phyloP scores from a whole-genome alignment of 2,113 vertebrate genomes.

The Paradoxurus hermaphroditus region DNA sequence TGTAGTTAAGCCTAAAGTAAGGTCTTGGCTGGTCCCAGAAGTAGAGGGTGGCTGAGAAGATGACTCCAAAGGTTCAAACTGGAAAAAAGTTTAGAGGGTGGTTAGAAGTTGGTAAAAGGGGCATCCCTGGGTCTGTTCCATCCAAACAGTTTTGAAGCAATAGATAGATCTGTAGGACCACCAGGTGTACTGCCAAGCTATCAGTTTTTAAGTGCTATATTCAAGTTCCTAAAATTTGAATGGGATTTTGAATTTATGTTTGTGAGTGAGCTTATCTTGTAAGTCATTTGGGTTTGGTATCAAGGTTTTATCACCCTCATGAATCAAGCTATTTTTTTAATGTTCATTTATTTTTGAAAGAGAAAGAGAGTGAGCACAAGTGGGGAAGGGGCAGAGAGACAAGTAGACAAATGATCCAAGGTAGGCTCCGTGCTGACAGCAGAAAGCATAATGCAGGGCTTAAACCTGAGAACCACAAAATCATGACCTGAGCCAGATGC shows the following conservation, averaged over 20 bases:
- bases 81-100: not conserved
- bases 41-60: not conserved
- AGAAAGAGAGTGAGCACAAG: too few relatives aligned
- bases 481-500: too few relatives aligned
- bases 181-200: not conserved
- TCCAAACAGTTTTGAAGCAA: too few relatives aligned
- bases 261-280: not conserved
- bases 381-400: too few relatives aligned
- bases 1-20: not conserved
- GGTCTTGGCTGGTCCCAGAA: not conserved
- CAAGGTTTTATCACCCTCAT: not conserved
- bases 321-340: not conserved
- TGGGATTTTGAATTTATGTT: not conserved
- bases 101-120: too few relatives aligned
- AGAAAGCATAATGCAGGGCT: too few relatives aligned
- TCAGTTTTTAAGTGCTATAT: not conserved
- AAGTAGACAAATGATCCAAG: too few relatives aligned
- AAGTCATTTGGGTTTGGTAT: not conserved
- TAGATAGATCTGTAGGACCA: too few relatives aligned
- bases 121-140: too few relatives aligned
- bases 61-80: not conserved
- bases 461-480: too few relatives aligned
- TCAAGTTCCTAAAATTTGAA: not conserved
- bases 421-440: too few relatives aligned
- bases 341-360: too few relatives aligned